phyloP scores from a whole-genome alignment of 53 echinoderm and acorn worm genomes.

The Henricia sp. region DNA sequence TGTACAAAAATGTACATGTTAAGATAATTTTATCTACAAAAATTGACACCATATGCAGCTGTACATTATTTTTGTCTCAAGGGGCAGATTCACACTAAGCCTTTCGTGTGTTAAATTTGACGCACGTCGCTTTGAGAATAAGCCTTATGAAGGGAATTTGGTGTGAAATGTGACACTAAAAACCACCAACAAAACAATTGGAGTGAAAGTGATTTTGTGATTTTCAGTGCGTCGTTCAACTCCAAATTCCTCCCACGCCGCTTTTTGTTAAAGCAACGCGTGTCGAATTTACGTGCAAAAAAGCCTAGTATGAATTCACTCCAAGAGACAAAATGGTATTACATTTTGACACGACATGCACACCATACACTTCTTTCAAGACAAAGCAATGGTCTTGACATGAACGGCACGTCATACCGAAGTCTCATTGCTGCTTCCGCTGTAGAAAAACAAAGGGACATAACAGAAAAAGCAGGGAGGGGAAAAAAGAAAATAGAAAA shows the following conservation, averaged over 20 bases:
- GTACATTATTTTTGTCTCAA: slow-evolving; percentile 23
- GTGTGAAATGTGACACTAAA: no score
- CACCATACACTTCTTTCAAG: slow-evolving; percentile 41
- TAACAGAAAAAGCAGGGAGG: slow-evolving; percentile 1
- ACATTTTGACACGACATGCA: slow-evolving; percentile 60
- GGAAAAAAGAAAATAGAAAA: slow-evolving; percentile 24
- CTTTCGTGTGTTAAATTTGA: no score
- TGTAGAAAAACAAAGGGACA: slow-evolving; percentile 17
- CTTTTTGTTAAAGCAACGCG: no score
- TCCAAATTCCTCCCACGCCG: no score
- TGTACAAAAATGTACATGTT: slow-evolving; percentile 60
- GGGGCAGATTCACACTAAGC: no score
- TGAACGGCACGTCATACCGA: slow-evolving; percentile 78
- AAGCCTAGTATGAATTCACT: no score
- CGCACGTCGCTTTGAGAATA: no score
- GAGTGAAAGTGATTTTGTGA: no score
- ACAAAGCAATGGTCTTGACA: slow-evolving; percentile 31
- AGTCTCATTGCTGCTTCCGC: slow-evolving; percentile 91
- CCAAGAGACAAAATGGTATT: slow-evolving; percentile 21
- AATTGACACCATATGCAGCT: slow-evolving; percentile 34
- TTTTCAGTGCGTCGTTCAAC: no score
- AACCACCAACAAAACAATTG: no score
- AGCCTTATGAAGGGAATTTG: no score
- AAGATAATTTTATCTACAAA: slow-evolving; percentile 55
- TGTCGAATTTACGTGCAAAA: no score